Percentiles rank a stretch among this genome's conserved stretches.
These are phyloP conservation scores for Hermaeophaga mercurialis DNA, from an alignment of 2,888 invertebrate species.

Conservation along the genomic window DNA sequence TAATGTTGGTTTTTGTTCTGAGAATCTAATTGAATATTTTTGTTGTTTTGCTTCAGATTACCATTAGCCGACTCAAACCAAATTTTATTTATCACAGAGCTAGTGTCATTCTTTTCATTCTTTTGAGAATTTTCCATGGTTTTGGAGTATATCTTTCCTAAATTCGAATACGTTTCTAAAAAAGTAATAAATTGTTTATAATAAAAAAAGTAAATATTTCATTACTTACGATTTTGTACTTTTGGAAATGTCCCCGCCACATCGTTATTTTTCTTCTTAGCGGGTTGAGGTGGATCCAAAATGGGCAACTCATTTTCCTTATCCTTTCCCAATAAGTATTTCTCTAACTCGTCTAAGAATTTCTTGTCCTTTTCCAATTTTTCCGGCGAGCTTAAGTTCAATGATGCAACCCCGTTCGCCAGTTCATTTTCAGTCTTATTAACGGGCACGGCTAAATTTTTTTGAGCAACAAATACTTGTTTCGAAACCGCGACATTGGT, in stretches of 20 bases:
- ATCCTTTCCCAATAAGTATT: conserved; percentile 57
- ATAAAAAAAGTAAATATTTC: neutral
- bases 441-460: conserved; percentile 34
- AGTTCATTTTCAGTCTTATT: conserved; percentile 24
- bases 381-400: conserved; percentile 38
- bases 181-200: conserved; percentile 5
- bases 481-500: conserved; percentile 38
- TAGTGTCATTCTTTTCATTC: conserved; percentile 50
- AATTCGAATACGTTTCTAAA: conserved; percentile 38
- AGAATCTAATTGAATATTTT: conserved; percentile 29
- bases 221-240: conserved; percentile 51
- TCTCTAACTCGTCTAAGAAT: conserved; percentile 70
- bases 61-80: conserved; percentile 58
- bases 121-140: conserved; percentile 35
- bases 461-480: conserved; percentile 39
- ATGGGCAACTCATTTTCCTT: conserved; percentile 53
- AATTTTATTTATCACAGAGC: conserved; percentile 58
- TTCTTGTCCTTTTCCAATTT: conserved; percentile 52
- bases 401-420: conserved; percentile 33
- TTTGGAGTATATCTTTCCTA: conserved; percentile 39
- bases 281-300: conserved; percentile 57
- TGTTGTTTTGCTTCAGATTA: conserved; percentile 42
- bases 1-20: conserved; percentile 37
- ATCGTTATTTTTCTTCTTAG: conserved; percentile 26
- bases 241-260: conserved; percentile 47